phyloP scores from a whole-genome alignment of 2,888 invertebrate species.

The Acrocyrtus sp. region DNA sequence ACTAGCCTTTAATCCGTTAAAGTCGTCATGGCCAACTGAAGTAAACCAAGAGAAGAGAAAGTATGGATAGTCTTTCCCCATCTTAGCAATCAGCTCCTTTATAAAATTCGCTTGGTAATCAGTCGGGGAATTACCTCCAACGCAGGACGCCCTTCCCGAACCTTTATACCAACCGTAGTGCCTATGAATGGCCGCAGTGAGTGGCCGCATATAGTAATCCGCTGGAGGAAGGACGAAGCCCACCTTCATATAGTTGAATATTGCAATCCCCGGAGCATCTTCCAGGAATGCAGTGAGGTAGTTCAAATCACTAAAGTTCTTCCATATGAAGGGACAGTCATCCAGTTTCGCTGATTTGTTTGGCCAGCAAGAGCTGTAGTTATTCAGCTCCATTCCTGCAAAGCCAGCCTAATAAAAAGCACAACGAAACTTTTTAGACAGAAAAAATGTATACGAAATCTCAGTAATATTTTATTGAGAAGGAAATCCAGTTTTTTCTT shows the following conservation, averaged over 20 bases:
- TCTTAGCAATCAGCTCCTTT: constrained; percentile 38
- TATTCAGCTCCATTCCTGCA: constrained; percentile 64
- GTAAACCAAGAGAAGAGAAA: constrained; percentile 62
- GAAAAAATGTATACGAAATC: constrained; percentile 65
- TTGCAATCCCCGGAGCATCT: constrained; percentile 78
- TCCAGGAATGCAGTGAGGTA: constrained; percentile 85
- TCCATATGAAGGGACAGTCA: constrained; percentile 81
- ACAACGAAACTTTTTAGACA: neutral
- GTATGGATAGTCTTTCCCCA: constrained; percentile 54
- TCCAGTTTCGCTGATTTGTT: constrained; percentile 70
- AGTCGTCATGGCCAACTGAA: constrained; percentile 63
- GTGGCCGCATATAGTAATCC: constrained; percentile 83
- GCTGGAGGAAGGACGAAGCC: constrained; percentile 81
- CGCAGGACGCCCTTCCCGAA: constrained; percentile 37
- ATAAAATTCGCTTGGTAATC: constrained; percentile 57
- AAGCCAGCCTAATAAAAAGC: constrained; percentile 71
- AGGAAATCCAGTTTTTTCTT: too few species aligned
- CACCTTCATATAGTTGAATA: constrained; percentile 79
- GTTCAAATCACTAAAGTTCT: constrained; percentile 75
- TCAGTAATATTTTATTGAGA: too few species aligned
- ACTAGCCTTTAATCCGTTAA: constrained; percentile 62
- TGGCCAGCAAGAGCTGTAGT: constrained; percentile 61
- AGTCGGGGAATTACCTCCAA: constrained; percentile 54
- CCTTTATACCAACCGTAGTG: constrained; percentile 28
- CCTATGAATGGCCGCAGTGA: constrained; percentile 72